Evolutionary conservation across 2,888 invertebrate species (phyloP).

Genomic region (Pristionchus arcanus): DNA sequence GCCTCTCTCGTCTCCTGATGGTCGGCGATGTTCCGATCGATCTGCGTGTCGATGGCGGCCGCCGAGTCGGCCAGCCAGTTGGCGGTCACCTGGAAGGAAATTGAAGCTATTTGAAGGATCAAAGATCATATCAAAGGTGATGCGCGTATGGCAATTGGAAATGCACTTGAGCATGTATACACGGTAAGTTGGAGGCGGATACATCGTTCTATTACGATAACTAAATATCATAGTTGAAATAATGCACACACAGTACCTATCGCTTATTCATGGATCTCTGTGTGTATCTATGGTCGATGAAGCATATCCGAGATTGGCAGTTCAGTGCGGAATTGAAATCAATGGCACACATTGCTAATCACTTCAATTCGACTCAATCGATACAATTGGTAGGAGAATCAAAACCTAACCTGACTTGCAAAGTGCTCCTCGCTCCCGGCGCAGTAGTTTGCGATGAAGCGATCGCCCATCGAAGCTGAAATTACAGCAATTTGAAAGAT

Average conservation of each 20-base stretch:
- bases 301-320: background rate
- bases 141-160: background rate
- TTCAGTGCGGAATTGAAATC: background rate
- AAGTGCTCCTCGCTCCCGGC: constrained; percentile 4
- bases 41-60: background rate
- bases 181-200: background rate
- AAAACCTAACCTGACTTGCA: background rate
- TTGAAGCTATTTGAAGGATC: no score
- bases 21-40: constrained; percentile 37
- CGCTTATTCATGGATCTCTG: background rate
- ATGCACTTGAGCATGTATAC: background rate
- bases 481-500: background rate
- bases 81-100: background rate
- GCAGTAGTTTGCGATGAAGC: constrained; percentile 42
- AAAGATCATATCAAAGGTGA: no score
- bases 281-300: background rate
- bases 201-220: background rate
- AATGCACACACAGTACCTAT: accelerated
- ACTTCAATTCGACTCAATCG: no score
- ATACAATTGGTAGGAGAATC: no score
- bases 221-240: background rate
- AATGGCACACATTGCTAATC: background rate
- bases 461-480: constrained; percentile 13
- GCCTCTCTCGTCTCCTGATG: constrained; percentile 32
- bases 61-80: constrained; percentile 46